Conservation (phyloP, 2,888 invertebrate genomes). For the Drosophila algonquin region DNA sequence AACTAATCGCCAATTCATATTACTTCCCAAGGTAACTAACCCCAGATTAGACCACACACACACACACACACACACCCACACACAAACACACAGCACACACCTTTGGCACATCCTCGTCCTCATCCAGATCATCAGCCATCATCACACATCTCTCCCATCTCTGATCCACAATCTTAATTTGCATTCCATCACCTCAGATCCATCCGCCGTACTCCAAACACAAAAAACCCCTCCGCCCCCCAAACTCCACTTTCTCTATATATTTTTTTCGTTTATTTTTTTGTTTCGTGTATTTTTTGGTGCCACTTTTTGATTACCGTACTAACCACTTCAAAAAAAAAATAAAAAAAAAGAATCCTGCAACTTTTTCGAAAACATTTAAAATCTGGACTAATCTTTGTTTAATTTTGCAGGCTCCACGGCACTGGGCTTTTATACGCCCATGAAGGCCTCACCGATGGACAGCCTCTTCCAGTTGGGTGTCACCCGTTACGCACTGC, state of each 20-base stretch:
- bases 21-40: constrained; percentile 77
- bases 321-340: background rate
- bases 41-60: constrained; percentile 46
- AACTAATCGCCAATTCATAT: constrained; percentile 79
- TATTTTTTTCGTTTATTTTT: background rate
- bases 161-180: constrained; percentile 20
- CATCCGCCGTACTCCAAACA: background rate
- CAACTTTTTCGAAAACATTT: background rate
- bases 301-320: background rate
- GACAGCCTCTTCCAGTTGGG: constrained; percentile 91
- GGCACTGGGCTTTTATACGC: constrained; percentile 92
- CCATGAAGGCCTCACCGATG: constrained; percentile 88
- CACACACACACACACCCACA: constrained; percentile 19
- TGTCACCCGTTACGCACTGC: constrained; percentile 86
- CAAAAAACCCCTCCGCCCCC: background rate
- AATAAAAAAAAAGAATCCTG: background rate
- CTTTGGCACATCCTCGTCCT: constrained; percentile 29
- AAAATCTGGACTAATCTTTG: background rate
- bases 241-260: background rate
- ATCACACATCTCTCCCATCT: background rate
- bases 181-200: constrained; percentile 13
- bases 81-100: constrained; percentile 25
- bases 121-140: constrained; percentile 22
- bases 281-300: background rate
- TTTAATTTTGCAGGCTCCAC: constrained; percentile 85